phyloP scores from a whole-genome alignment of 2,797 vertebrate genomes.

The Aselliscus stoliczkanus region DNA sequence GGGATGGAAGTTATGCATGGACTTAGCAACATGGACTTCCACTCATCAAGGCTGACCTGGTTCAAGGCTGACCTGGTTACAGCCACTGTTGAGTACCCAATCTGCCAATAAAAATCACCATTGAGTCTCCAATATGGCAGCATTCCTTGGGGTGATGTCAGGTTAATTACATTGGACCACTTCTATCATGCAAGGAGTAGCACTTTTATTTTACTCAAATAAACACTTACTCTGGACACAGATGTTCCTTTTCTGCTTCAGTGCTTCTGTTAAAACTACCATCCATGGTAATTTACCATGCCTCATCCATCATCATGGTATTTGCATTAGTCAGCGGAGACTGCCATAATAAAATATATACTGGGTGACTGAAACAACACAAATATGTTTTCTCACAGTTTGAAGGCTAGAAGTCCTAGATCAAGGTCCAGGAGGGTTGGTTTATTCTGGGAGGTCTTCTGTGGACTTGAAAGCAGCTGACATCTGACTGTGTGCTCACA shows the following conservation, averaged over 20 bases:
- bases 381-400: background rate
- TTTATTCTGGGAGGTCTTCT: background rate
- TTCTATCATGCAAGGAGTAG: background rate
- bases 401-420: background rate
- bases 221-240: background rate
- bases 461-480: background rate
- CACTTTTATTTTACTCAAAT: background rate
- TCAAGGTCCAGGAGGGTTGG: background rate
- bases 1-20: background rate
- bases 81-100: background rate
- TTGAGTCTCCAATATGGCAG: background rate
- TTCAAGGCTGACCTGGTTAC: background rate
- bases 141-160: background rate
- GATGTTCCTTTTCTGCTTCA: background rate
- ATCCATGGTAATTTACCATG: background rate
- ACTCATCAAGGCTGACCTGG: background rate
- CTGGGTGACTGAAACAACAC: background rate
- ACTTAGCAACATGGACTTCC: background rate
- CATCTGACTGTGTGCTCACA: background rate
- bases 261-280: background rate
- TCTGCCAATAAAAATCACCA: background rate
- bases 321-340: background rate
- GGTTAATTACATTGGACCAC: background rate
- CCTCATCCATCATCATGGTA: background rate
- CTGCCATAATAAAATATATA: background rate